Conservation (phyloP, 2,888 invertebrate species). For the Iselma pallidipennis region DNA sequence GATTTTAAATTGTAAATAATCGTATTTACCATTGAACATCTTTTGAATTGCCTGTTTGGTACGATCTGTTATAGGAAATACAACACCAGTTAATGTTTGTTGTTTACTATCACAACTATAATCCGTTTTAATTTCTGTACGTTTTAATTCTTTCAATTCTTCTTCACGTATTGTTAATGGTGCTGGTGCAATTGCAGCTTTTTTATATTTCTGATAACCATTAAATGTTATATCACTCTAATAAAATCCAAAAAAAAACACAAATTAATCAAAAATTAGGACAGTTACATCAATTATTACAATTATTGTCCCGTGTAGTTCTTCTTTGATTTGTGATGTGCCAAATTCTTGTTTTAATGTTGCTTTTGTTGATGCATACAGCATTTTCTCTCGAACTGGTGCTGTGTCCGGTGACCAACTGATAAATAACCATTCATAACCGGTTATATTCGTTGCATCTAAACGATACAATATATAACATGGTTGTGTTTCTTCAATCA, state of each 20-base stretch:
- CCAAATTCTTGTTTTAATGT: constrained; percentile 97
- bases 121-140: constrained; percentile 70
- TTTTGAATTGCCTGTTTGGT: constrained; percentile 76
- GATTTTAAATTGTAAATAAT: constrained; percentile 89
- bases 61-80: constrained; percentile 84
- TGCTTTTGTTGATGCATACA: constrained; percentile 96
- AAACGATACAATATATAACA: constrained; percentile 88
- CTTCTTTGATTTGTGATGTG: constrained; percentile 89
- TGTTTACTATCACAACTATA: constrained; percentile 82
- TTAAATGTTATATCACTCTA: constrained; percentile 80
- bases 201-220: constrained; percentile 81
- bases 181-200: constrained; percentile 79
- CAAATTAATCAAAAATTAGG: not conserved
- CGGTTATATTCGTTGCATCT: constrained; percentile 76
- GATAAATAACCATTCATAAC: constrained; percentile 90
- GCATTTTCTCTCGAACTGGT: constrained; percentile 92
- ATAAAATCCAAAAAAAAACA: constrained; percentile 17
- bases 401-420: constrained; percentile 95
- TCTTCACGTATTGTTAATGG: constrained; percentile 89
- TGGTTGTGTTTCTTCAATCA: constrained; percentile 80
- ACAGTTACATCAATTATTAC: not conserved
- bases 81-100: constrained; percentile 88
- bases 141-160: constrained; percentile 77
- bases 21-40: constrained; percentile 73
- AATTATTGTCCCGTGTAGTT: constrained; percentile 83